Evolutionary conservation across 1,140 invertebrate genomes (phyloP), one percentile per base, ranked within the genome.

Genomic region (Drosophila jambulina): DNA sequence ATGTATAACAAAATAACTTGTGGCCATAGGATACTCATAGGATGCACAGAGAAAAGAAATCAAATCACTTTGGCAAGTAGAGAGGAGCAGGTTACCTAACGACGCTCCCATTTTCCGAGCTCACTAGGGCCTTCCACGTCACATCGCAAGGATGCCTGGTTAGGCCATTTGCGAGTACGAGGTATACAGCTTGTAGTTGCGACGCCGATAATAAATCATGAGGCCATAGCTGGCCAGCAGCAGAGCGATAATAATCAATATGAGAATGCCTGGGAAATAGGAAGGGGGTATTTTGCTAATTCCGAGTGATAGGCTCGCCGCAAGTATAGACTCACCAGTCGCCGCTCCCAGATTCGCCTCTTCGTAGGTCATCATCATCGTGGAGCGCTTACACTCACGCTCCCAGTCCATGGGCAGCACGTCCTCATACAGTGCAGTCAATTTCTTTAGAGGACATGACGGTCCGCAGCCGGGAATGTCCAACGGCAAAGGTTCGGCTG

Each of bases 381-480:
- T 87, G 3, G 91, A 83, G 19, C 93, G 68, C 29, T 85, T 75
- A 84, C 95, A 95, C 76, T 95, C 95, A 36, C 87, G 88, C 9
- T 94, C 92, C 94, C 94, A 95, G 78, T 95, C 92, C 29, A 84
- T 76, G 29, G 95, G 95, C 79, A 95, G 81, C 2, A 94, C 71
- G 63, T 94, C 92, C 77, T 93, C 93, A 17, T 94, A 94, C 15
- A 95, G 40, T 49, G 83, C 76, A 12, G 93, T 77, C 84, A 96
- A 95, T 68, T 94, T 82, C 12, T 93, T 80, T 2, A 96, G 72
- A 5, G 95, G 94, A 79, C 96, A 96, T 17, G 93, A 91, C 8
- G 91, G 63, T 13, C 93, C 92, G 80, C 96, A 96, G n/a, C 94
- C 94, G 17, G 95, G 95, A 63, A 96, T 88, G 15, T 92, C 93